Evolutionary conservation across 2,113 vertebrate genomes (phyloP).

Genomic region (Girardinichthys multiradiatus): DNA sequence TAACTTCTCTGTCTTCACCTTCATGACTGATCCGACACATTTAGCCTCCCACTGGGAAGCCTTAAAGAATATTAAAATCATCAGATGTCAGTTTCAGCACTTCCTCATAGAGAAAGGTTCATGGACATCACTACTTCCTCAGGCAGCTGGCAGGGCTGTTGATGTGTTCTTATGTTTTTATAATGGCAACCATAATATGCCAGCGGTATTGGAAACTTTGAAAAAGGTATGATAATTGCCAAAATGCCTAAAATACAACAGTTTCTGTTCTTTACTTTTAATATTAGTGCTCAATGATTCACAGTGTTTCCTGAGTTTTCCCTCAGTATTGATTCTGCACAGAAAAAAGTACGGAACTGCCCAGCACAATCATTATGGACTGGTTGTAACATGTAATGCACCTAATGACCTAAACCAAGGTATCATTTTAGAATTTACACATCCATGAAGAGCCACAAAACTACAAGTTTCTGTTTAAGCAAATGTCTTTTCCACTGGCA

Average conservation of each 20-base stretch:
- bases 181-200: neutral
- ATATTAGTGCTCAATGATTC: too few species aligned
- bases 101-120: neutral
- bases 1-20: slow-evolving; percentile 14
- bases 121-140: neutral
- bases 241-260: neutral
- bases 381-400: neutral
- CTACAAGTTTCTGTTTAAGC: slow-evolving; percentile 30
- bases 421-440: slow-evolving; percentile 21
- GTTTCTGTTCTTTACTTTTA: too few species aligned
- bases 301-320: neutral
- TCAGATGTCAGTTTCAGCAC: slow-evolving; percentile 5
- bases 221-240: neutral
- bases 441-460: slow-evolving; percentile 2
- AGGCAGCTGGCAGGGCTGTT: neutral
- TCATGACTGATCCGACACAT: slow-evolving; percentile 8
- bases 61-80: slow-evolving; percentile 16
- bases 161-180: neutral
- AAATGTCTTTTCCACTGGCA: slow-evolving; percentile 33
- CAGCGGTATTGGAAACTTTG: neutral
- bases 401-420: slow-evolving; percentile 12
- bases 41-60: neutral
- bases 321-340: neutral
- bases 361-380: neutral
- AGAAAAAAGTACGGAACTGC: neutral